These are phyloP conservation scores for Silurus aristotelis DNA, from an alignment of 2,797 vertebrate genomes.

Conservation along the genomic window DNA sequence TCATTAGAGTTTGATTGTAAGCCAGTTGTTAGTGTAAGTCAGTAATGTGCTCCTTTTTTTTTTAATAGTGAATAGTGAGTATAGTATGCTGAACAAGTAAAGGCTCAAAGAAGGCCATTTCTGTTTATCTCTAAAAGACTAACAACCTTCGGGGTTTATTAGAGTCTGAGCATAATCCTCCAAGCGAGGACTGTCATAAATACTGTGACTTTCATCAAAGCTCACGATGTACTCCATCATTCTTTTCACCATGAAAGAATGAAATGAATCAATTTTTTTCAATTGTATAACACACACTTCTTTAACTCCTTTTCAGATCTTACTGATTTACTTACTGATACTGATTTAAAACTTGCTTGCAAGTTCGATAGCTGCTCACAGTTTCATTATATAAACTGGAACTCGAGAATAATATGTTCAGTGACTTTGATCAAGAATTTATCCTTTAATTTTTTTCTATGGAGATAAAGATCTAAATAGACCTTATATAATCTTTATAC, in stretches of 20 bases:
- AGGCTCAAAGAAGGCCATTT: constrained; percentile 21
- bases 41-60: neutral
- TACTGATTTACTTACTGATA: too few relatives aligned
- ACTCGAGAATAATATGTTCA: constrained; percentile 28
- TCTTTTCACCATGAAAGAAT: constrained; percentile 20
- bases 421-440: constrained; percentile 31
- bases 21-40: constrained; percentile 6
- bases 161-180: constrained; percentile 47
- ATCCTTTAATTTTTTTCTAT: neutral
- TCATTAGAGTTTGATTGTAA: constrained; percentile 30
- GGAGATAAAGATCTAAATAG: neutral
- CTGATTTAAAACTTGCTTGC: constrained; percentile 49
- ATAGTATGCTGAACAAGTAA: neutral
- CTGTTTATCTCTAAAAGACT: constrained; percentile 53
- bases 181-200: constrained; percentile 27
- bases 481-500: neutral
- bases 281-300: neutral
- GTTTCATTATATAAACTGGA: constrained; percentile 47
- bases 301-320: constrained; percentile 21
- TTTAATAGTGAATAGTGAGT: neutral
- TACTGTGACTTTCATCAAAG: constrained; percentile 33
- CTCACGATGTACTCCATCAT: neutral
- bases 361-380: constrained; percentile 39
- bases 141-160: constrained; percentile 47
- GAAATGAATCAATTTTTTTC: too few relatives aligned